Conservation (phyloP, 1,140 invertebrate species). For the Dinoponera quadriceps region DNA sequence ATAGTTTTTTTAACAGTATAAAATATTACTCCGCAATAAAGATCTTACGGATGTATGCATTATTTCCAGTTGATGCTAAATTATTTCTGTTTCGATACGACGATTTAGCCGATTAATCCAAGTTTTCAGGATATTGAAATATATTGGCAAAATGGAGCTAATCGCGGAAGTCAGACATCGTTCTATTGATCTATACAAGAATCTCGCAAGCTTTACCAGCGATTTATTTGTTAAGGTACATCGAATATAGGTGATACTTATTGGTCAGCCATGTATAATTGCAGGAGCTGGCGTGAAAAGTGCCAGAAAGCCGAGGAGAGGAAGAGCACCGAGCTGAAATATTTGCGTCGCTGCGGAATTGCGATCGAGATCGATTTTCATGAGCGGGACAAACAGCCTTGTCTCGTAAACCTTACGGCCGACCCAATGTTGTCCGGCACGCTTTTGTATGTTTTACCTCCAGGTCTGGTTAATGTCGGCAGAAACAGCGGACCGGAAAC, state of each 20-base stretch:
- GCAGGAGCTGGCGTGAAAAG: conserved; percentile 83
- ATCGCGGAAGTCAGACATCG: not conserved
- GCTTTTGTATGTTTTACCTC: conserved; percentile 88
- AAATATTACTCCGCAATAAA: conserved; percentile 1
- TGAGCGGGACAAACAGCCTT: conserved; percentile 83
- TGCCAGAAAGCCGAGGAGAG: conserved; percentile 87
- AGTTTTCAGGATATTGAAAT: conserved; percentile 3
- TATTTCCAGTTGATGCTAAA: not conserved
- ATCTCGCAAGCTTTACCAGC: not conserved
- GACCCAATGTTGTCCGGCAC: conserved; percentile 91
- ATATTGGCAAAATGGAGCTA: not conserved
- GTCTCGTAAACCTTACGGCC: conserved; percentile 89
- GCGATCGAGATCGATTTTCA: conserved; percentile 84
- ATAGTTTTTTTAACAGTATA: not conserved
- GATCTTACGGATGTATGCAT: not conserved
- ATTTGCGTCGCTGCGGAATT: conserved; percentile 85
- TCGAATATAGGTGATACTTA: conserved; percentile 30
- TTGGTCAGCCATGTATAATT: conserved; percentile 68
- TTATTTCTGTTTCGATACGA: not conserved
- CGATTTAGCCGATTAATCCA: not conserved
- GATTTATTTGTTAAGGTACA: not conserved
- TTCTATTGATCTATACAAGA: not conserved
- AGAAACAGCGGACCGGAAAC: conserved; percentile 69
- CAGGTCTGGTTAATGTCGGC: conserved; percentile 85
- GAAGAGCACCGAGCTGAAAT: conserved; percentile 87